A percentile compares a stretch with the other conserved stretches of the same genome.
Conservation (phyloP, 2,888 invertebrate genomes). For the Lepidocyrtoides sp. region DNA sequence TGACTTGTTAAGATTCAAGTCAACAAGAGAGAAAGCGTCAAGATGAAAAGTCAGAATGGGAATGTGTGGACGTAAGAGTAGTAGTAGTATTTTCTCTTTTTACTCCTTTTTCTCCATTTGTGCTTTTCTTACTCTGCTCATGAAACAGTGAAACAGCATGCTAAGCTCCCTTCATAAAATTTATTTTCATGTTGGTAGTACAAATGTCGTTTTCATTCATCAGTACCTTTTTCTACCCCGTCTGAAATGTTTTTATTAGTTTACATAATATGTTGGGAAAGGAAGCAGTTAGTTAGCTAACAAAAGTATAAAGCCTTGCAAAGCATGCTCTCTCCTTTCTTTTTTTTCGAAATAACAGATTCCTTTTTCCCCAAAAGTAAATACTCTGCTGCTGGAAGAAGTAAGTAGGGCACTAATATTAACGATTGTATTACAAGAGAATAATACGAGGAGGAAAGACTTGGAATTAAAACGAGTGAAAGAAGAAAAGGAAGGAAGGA, state of each 20-base stretch:
- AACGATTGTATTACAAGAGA: conserved; percentile 46
- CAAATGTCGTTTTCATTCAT: conserved; percentile 27
- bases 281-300: conserved; percentile 1
- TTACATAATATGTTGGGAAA: neutral
- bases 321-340: neutral
- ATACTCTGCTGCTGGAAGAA: conserved; percentile 29
- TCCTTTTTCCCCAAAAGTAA: conserved; percentile 25
- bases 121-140: neutral
- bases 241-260: neutral
- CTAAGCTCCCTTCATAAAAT: conserved; percentile 37
- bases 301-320: neutral
- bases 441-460: conserved; percentile 16
- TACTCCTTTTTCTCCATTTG: conserved; percentile 6
- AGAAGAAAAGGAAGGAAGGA: neutral
- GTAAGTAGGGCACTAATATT: conserved; percentile 63
- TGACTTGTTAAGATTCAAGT: conserved; percentile 78
- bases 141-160: neutral
- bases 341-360: neutral
- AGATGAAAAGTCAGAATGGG: conserved; percentile 40
- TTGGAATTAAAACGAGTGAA: neutral
- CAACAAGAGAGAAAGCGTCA: conserved; percentile 74
- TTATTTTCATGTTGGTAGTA: conserved; percentile 40
- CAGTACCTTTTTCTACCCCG: neutral
- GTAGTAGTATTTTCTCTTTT: neutral
- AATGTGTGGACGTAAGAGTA: conserved; percentile 4